A percentile compares a stretch with the other conserved stretches of the same genome.
Evolutionary conservation across 2,888 invertebrate genomes (phyloP).

Genomic region (Protonemura montana): DNA sequence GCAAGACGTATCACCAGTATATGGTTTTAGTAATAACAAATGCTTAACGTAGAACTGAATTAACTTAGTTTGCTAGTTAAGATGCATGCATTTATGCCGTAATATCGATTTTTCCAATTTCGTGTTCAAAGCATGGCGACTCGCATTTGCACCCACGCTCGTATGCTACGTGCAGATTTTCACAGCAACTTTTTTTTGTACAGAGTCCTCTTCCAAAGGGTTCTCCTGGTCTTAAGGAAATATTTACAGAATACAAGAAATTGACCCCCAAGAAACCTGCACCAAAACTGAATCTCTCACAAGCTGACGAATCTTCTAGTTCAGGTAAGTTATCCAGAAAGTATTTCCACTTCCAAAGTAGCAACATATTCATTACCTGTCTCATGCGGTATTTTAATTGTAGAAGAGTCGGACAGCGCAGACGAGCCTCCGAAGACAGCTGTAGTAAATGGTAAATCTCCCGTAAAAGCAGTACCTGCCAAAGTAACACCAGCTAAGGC

Average conservation of each 20-base stretch:
- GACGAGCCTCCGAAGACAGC: conserved; percentile 52
- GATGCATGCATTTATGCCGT: background rate
- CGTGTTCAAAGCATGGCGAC: background rate
- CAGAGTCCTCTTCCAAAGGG: conserved; percentile 72
- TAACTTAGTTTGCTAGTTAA: too few relatives aligned
- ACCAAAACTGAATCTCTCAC: conserved; percentile 51
- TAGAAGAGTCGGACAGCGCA: conserved; percentile 49
- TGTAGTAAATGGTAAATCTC: conserved; percentile 42
- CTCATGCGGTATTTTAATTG: too few relatives aligned
- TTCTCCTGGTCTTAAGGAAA: conserved; percentile 69
- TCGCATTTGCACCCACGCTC: background rate
- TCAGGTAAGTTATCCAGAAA: too few relatives aligned
- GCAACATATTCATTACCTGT: too few relatives aligned
- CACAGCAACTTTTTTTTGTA: conserved; percentile 49
- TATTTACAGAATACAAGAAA: conserved; percentile 66
- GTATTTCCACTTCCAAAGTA: too few relatives aligned
- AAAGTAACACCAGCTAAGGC: conserved; percentile 51
- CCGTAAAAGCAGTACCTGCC: conserved; percentile 41
- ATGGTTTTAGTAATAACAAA: too few relatives aligned
- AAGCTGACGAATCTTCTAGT: conserved; percentile 56
- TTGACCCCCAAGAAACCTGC: conserved; percentile 61
- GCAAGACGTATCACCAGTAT: too few relatives aligned
- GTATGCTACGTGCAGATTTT: conserved; percentile 20
- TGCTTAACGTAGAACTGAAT: too few relatives aligned
- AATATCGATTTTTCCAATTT: background rate